Evolutionary conservation across 2,113 vertebrate species (phyloP), one percentile per base, ranked within the genome.

Genomic region (Ondatra zibethicus): DNA sequence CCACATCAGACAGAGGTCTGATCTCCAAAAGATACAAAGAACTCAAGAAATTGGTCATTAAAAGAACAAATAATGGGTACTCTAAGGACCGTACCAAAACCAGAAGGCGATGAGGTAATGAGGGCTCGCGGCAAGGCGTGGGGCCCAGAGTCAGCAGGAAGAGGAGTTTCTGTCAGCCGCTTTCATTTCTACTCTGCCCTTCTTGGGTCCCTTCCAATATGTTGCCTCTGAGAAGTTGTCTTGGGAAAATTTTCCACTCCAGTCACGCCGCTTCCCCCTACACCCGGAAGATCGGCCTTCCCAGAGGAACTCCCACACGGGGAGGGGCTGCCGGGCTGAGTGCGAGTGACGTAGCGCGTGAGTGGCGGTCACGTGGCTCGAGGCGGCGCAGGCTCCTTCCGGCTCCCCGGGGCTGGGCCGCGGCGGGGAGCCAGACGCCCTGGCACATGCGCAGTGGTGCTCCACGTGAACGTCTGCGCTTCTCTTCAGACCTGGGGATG

Each of bases 71-170:
- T n/a, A n/a, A n/a, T n/a, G n/a, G n/a, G 97, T 97, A 97, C 94
- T 93, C 98, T 75, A 50, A 25, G 97, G 98, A 85, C 85, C 80
- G 96, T 97, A 98, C 98, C 97, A 98, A 97, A 23, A 58, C 88
- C 84, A 72, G 89, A 87, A 93, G 95, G 84, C 87, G 75, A 7
- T 50, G 70, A 86, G 10, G 77, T 55, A 63, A 17, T 0, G 11
- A 25, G 19, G 55, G 52, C 76, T 88, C 33, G n/a, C 14, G 82
- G 31, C 1, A 33, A n/a, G 65, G 12, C 75, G 16, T 65, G 58
- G 0, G 72, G 52, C 27, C 66, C 73, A n/a, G n/a, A 85, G 39
- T 25, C 92, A 76, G 50, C 42, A 63, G 55, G 36, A 66, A 58
- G 8, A 77, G 36, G 52, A 39, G 72, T 93, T 75, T 73, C 91